These are phyloP conservation scores for Peromyscus leucopus DNA, from an alignment of 2,113 vertebrate genomes.

Conservation along the genomic window DNA sequence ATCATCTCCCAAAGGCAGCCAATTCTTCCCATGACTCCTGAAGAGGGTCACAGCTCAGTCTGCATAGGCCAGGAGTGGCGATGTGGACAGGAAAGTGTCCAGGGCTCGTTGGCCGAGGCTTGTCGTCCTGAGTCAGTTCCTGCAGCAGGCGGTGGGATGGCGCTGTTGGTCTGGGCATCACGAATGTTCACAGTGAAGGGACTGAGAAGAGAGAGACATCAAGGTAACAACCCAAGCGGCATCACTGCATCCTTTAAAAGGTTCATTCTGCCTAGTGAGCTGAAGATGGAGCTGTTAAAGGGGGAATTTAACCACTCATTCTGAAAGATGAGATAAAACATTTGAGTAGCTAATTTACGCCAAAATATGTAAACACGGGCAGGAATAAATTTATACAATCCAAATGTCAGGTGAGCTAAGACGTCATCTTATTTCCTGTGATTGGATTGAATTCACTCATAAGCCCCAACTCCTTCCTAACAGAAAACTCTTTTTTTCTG, in stretches of 20 bases:
- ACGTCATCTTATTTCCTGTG: constrained; percentile 37
- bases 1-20: background rate
- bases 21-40: background rate
- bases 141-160: background rate
- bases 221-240: rapidly evolving
- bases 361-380: background rate
- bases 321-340: constrained; percentile 4
- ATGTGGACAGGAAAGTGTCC: background rate
- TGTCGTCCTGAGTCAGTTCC: background rate
- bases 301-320: background rate
- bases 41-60: background rate
- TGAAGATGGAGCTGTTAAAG: background rate
- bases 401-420: constrained; percentile 16
- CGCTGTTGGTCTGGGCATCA: rapidly evolving
- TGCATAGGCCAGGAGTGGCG: rapidly evolving
- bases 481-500: constrained; percentile 28
- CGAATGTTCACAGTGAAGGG: background rate
- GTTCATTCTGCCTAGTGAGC: background rate
- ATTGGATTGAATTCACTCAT: constrained; percentile 50
- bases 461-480: constrained; percentile 32
- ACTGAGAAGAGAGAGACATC: rapidly evolving
- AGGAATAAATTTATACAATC: background rate
- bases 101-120: background rate
- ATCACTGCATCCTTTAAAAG: no score
- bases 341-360: background rate